Percentiles rank a stretch among this genome's conserved stretches.
Conservation (phyloP, 2,888 invertebrate genomes). For the Acrocyrtus sp. region DNA sequence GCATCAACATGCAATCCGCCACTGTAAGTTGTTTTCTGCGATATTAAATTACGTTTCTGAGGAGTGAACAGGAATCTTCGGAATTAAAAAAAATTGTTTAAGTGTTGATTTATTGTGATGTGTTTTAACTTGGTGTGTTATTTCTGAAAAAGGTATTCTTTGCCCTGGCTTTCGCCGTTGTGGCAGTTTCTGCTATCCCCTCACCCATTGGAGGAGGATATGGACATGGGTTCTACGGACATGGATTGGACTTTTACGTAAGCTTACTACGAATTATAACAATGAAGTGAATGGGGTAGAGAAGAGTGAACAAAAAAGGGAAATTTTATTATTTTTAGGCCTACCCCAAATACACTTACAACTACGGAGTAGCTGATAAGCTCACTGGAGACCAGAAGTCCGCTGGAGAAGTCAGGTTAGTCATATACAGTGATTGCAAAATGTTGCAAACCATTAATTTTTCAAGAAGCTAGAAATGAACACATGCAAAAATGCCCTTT, state of each 20-base stretch:
- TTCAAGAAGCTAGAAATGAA: no score
- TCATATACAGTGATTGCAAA: no score
- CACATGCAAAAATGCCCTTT: no score
- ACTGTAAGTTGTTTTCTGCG: no score
- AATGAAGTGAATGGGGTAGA: no score
- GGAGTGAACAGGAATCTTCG: no score
- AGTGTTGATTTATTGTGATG: no score
- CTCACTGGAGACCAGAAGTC: constrained; percentile 43
- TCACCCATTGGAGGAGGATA: constrained; percentile 17
- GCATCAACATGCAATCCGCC: constrained; percentile 34
- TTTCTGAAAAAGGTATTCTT: constrained; percentile 29
- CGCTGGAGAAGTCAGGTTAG: constrained; percentile 36
- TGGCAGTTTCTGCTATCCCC: constrained; percentile 19
- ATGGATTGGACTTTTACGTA: constrained; percentile 27
- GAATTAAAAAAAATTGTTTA: no score
- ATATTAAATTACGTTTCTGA: no score
- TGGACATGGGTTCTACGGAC: constrained; percentile 25
- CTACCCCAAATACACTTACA: constrained; percentile 37
- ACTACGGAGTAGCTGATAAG: constrained; percentile 39
- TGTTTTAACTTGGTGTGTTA: constrained; percentile 5
- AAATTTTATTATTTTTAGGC: constrained; percentile 11
- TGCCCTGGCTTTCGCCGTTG: constrained; percentile 25
- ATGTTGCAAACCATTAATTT: no score
- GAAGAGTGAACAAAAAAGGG: neutral
- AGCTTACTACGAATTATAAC: neutral